These are phyloP conservation scores for Boleophthalmus pectinirostris DNA, from an alignment of 2,113 vertebrate species.

Conservation along the genomic window DNA sequence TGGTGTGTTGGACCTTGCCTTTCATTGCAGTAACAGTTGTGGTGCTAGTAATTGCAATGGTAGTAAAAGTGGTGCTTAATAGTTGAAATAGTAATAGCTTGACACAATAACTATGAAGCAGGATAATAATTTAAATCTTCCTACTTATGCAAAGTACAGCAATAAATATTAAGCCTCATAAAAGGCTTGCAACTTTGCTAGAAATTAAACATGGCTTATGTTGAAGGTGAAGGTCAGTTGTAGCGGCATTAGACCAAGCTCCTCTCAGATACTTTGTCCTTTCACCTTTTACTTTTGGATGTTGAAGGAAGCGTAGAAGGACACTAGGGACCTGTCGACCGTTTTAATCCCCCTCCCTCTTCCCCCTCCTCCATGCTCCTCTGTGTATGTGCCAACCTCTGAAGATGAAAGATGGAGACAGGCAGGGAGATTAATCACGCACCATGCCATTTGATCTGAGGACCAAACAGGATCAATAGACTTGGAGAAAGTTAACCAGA, in stretches of 20 bases:
- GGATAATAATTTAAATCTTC: background rate
- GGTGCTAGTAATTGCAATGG: background rate
- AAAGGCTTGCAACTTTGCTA: background rate
- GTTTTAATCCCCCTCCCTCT: slow-evolving; percentile 49
- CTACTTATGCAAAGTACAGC: background rate
- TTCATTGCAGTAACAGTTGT: background rate
- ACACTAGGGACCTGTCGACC: slow-evolving; percentile 48
- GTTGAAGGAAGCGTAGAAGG: slow-evolving; percentile 41
- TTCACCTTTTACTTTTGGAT: slow-evolving; percentile 59
- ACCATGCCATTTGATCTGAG: slow-evolving; percentile 73
- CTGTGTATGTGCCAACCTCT: slow-evolving; percentile 57
- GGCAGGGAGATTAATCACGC: slow-evolving; percentile 70
- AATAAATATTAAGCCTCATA: background rate
- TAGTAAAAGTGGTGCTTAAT: background rate
- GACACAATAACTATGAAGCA: background rate
- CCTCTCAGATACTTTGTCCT: slow-evolving; percentile 30
- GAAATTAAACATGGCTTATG: background rate
- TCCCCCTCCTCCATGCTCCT: slow-evolving; percentile 26
- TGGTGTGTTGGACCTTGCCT: background rate
- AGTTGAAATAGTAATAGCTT: background rate
- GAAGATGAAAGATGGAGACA: slow-evolving; percentile 72
- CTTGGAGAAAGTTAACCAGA: slow-evolving; percentile 50
- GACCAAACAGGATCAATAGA: slow-evolving; percentile 70
- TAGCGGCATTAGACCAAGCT: slow-evolving; percentile 17
- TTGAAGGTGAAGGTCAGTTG: slow-evolving; percentile 38